Evolutionary conservation across 2,113 vertebrate genomes (phyloP).

Genomic region (Tretioscincus oriximinensis): DNA sequence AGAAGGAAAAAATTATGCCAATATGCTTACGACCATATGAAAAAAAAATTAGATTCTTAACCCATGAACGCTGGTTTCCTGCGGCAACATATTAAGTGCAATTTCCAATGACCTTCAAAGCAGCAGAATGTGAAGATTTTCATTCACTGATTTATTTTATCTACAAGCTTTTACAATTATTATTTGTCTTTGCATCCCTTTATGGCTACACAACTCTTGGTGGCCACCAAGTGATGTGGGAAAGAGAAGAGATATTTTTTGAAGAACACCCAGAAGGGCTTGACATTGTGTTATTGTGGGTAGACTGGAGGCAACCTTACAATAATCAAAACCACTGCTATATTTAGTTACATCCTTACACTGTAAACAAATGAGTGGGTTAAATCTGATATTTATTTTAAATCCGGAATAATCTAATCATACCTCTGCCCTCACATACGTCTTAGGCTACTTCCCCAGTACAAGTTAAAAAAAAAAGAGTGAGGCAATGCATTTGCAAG

Average conservation of each 20-base stretch:
- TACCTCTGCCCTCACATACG: too few relatives aligned
- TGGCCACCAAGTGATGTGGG: neutral
- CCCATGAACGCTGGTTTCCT: slow-evolving; percentile 39
- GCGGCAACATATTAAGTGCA: slow-evolving; percentile 30
- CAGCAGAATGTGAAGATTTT: slow-evolving; percentile 7
- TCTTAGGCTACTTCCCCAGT: too few relatives aligned
- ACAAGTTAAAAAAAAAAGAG: too few relatives aligned
- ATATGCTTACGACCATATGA: slow-evolving; percentile 51
- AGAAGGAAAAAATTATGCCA: slow-evolving; percentile 64
- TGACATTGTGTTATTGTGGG: neutral
- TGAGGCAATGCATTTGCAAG: too few relatives aligned
- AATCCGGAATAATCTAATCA: too few relatives aligned
- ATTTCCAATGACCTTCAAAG: neutral
- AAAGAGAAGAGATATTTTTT: neutral
- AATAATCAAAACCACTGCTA: neutral
- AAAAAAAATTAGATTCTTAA: slow-evolving; percentile 33
- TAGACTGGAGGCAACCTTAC: neutral
- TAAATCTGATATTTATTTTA: too few relatives aligned
- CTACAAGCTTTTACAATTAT: neutral
- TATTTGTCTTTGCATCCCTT: neutral
- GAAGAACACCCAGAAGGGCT: too few relatives aligned
- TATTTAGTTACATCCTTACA: too few relatives aligned
- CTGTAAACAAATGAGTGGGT: too few relatives aligned
- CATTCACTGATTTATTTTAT: neutral
- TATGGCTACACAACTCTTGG: neutral